phyloP scores from a whole-genome alignment of 92 coral and sea anemone species.

The Siderastrea radians region DNA sequence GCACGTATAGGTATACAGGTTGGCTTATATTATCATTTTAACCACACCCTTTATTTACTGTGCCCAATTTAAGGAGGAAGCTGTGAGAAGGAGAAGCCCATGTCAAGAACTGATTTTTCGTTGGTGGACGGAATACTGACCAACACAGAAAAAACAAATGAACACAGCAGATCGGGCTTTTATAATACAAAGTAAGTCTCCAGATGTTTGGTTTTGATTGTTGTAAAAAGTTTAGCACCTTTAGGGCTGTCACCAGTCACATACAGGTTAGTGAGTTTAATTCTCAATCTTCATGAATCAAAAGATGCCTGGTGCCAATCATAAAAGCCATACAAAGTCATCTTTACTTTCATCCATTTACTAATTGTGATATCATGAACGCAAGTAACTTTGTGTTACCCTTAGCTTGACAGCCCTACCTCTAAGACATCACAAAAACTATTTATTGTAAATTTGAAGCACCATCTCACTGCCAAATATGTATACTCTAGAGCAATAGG shows the following conservation, averaged over 20 bases:
- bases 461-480: conserved; percentile 25
- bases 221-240: conserved; percentile 28
- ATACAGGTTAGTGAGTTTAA: conserved; percentile 28
- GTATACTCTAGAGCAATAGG: conserved; percentile 10
- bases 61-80: conserved; percentile 27
- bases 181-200: conserved; percentile 64
- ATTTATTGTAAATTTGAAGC: conserved; percentile 37
- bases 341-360: conserved; percentile 23
- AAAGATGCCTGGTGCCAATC: conserved; percentile 48
- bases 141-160: conserved; percentile 51
- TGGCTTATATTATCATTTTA: neutral
- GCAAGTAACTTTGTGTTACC: conserved; percentile 33
- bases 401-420: conserved; percentile 33
- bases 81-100: conserved; percentile 40
- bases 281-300: conserved; percentile 13
- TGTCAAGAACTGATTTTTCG: conserved; percentile 50
- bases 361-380: neutral
- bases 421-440: conserved; percentile 10
- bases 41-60: neutral
- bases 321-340: conserved; percentile 9
- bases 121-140: conserved; percentile 49
- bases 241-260: conserved; percentile 30
- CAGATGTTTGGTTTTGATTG: conserved; percentile 40
- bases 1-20: neutral
- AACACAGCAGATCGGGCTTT: conserved; percentile 44